A percentile compares a stretch with the other conserved stretches of the same genome.
Evolutionary conservation across 23 tunicate species (phyloP).

Genomic region (Halocynthia roretzi): DNA sequence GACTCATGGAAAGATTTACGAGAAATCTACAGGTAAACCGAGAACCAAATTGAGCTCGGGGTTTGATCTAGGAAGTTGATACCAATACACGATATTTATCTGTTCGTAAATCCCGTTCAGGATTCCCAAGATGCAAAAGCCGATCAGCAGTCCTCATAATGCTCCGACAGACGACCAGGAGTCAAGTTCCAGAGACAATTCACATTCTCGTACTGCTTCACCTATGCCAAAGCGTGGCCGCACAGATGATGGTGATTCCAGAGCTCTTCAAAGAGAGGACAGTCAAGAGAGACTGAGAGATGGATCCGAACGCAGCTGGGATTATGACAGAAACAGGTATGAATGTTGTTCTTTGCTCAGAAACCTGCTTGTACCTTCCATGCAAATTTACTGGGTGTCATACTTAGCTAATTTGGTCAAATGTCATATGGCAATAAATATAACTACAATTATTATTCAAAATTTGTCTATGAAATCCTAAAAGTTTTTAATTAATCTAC

Average conservation of each 20-base stretch:
- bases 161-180: slow-evolving; percentile 2
- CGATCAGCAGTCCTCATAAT: not conserved
- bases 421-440: too few species aligned
- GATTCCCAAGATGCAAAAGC: slow-evolving; percentile 49
- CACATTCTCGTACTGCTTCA: slow-evolving; percentile 10
- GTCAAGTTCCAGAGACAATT: slow-evolving; percentile 11
- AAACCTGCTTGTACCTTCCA: too few species aligned
- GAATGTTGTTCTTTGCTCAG: too few species aligned
- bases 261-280: slow-evolving; percentile 2
- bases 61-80: not conserved
- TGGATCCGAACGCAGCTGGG: slow-evolving; percentile 6
- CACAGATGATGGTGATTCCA: slow-evolving; percentile 7
- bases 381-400: too few species aligned
- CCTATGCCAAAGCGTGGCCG: slow-evolving; percentile 11
- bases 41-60: not conserved
- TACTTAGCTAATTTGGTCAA: too few species aligned
- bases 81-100: not conserved
- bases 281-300: slow-evolving; percentile 18
- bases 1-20: slow-evolving; percentile 80
- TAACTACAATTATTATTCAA: too few species aligned
- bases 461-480: too few species aligned
- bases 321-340: not conserved
- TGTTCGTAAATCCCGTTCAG: slow-evolving; percentile 2
- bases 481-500: too few species aligned
- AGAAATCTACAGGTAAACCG: slow-evolving; percentile 69